Evolutionary conservation across 2,113 vertebrate species (phyloP), one percentile per base, ranked within the genome.

Genomic region (Anguilla japonica): DNA sequence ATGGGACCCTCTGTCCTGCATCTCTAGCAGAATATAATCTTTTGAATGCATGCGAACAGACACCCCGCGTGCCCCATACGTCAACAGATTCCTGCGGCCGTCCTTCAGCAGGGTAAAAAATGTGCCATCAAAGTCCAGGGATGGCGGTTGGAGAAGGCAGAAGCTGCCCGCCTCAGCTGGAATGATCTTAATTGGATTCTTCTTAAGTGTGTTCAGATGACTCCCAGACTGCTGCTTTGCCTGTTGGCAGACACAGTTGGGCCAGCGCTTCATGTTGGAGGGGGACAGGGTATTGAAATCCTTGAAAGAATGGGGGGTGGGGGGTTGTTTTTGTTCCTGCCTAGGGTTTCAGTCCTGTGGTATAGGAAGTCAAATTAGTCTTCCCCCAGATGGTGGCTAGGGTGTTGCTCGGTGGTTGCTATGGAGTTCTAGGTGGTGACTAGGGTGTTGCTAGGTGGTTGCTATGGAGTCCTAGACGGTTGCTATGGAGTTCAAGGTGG

Each of bases 1-100:
- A 83, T 50, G 41, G 41, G 15, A 40, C 60, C 26, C 57, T 43
- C 34, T 1, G 43, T 83, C 41, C 87, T 86, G 87, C 41, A 43
- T 16, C 0, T 83, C 9, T 39, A 83, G 60, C 84, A 29, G 81
- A 86, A 88, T 83, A 86, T 79, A 86, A 80, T 83, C 80, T 79
- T 85, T 83, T 57, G 34, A 83, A 85, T 34, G 84, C 13, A 11
- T 41, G 34, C 20, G 26, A 20, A 20, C 18, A 81, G n/a, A 43
- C 79, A 34, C 26, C 18, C 53, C 5, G 79, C 40, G 50, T 53
- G 34, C 80, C 39, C 40, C 53, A 67, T n/a, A 5, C 40, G 81
- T 71, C 56, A 16, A 86, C 79, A 81, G 79, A 81, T 43, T 80
- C 79, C 40, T 79, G 40, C 40, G 81, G 40, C 41, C 53, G 79